These are phyloP conservation scores for Salvelinus namaycush DNA, from an alignment of 2,113 vertebrate species.

Conservation along the genomic window DNA sequence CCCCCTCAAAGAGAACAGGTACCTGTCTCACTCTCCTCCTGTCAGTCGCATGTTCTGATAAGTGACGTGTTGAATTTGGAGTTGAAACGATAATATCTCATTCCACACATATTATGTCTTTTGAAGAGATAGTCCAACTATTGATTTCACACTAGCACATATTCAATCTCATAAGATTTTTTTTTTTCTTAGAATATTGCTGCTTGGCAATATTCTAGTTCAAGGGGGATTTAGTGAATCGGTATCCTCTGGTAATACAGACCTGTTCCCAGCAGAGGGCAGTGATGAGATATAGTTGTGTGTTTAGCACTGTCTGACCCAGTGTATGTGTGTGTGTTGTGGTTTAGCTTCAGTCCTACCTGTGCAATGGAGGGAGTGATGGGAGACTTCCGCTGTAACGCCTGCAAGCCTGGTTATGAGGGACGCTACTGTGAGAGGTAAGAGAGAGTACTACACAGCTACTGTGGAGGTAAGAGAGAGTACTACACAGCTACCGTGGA, in stretches of 20 bases:
- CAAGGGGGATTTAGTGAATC: neutral
- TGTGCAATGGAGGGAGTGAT: constrained; percentile 77
- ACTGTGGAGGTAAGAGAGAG: no score
- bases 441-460: neutral
- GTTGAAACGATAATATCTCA: no score
- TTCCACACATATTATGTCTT: no score
- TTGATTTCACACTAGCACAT: no score
- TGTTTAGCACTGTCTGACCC: neutral
- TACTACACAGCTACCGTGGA: no score
- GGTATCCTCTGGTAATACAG: neutral
- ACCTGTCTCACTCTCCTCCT: constrained; percentile 20
- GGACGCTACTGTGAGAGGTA: constrained; percentile 92
- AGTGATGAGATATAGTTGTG: neutral
- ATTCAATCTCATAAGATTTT: no score
- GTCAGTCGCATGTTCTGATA: no score
- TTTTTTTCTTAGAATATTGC: no score
- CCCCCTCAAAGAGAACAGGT: constrained; percentile 83
- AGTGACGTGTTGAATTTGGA: no score
- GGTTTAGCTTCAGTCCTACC: constrained; percentile 87
- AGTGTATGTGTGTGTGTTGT: constrained; percentile 29
- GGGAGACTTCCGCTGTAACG: constrained; percentile 80
- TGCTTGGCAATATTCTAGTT: no score
- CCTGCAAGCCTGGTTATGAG: constrained; percentile 85
- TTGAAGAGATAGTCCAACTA: no score
- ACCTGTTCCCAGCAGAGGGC: neutral